Conservation (phyloP, 2,113 vertebrate genomes). For the Heliornis fulica region DNA sequence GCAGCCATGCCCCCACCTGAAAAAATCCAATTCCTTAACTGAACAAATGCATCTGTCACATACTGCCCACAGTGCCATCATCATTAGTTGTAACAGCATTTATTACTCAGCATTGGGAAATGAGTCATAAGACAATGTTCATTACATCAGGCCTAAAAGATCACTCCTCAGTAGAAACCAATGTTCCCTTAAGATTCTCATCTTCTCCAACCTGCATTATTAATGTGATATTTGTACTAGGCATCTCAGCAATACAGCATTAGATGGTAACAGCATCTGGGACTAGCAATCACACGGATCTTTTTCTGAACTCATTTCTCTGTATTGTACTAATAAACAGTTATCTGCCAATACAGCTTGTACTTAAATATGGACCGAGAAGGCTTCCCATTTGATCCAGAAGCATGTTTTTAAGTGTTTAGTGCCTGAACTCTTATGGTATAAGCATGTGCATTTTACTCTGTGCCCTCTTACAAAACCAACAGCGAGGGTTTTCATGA, state of each 20-base stretch:
- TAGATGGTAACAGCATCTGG: rapidly evolving
- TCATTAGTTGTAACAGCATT: background rate
- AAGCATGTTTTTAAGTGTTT: background rate
- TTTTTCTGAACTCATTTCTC: background rate
- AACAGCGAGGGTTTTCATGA: too few species aligned
- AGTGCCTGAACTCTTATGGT: background rate
- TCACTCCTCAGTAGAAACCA: rapidly evolving
- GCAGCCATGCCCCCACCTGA: background rate
- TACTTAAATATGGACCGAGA: background rate
- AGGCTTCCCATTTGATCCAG: background rate
- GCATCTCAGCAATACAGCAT: background rate
- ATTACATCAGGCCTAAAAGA: background rate
- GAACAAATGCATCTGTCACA: background rate
- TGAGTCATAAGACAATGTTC: background rate
- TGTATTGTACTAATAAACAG: background rate
- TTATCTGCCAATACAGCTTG: background rate
- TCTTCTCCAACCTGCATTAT: too few species aligned
- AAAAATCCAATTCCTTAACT: background rate
- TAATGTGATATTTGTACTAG: background rate
- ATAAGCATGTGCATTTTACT: background rate
- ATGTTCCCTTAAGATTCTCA: background rate
- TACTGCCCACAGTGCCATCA: background rate
- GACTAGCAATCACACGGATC: background rate
- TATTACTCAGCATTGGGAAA: background rate
- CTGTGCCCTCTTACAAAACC: background rate